Evolutionary conservation across 2,888 invertebrate species (phyloP).

Genomic region (Ephialtes manifestator): DNA sequence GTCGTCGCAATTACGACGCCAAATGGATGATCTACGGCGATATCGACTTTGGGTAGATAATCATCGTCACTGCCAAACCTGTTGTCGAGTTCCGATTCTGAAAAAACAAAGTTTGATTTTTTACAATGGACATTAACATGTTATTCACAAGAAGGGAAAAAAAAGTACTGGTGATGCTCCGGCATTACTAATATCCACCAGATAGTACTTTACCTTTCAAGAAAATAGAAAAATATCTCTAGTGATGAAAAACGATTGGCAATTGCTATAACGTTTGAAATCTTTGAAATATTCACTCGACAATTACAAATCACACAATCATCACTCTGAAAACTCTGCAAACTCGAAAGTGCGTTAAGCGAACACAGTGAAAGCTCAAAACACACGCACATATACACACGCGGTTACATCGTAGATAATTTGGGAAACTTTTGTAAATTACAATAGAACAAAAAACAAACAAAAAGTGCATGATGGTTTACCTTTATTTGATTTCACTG

Average conservation of each 20-base stretch:
- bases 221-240: conserved; percentile 3
- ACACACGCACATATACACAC: conserved; percentile 25
- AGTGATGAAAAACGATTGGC: not conserved
- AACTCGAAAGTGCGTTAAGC: conserved; percentile 39
- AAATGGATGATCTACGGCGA: too few relatives aligned
- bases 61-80: not conserved
- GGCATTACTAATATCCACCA: not conserved
- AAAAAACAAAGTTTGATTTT: conserved; percentile 35
- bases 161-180: not conserved
- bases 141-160: not conserved
- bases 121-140: not conserved
- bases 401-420: conserved; percentile 7
- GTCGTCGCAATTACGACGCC: too few relatives aligned
- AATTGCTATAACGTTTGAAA: not conserved
- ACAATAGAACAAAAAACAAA: not conserved
- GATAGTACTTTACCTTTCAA: not conserved
- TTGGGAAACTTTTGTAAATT: not conserved
- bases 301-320: not conserved
- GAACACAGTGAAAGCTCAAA: conserved; percentile 34
- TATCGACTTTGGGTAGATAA: not conserved
- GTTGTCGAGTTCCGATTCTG: conserved; percentile 56
- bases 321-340: conserved; percentile 1
- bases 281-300: conserved; percentile 12
- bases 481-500: conserved; percentile 51
- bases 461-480: conserved; percentile 35